phyloP scores from a whole-genome alignment of 2,888 invertebrate species.

The Clanis bilineata region DNA sequence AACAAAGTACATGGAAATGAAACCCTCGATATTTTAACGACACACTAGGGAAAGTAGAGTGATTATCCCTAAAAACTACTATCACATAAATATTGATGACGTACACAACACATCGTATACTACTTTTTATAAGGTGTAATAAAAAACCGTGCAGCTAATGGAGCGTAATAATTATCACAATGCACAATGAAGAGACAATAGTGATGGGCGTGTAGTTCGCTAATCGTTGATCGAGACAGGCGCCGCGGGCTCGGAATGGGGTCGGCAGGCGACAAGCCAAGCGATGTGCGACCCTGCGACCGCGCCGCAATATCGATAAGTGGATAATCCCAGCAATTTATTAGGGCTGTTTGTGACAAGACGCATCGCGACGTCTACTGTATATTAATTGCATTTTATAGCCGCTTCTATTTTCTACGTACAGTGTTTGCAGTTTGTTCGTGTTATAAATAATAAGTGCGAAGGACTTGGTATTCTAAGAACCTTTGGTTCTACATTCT shows the following conservation, averaged over 20 bases:
- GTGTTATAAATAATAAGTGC: conserved; percentile 10
- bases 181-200: conserved; percentile 58
- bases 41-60: not conserved
- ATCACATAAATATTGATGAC: not conserved
- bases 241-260: conserved; percentile 56
- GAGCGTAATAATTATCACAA: conserved; percentile 42
- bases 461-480: conserved; percentile 14
- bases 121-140: not conserved
- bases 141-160: conserved; percentile 27
- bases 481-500: conserved; percentile 2
- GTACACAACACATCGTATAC: not conserved
- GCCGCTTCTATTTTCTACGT: conserved; percentile 10
- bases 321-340: conserved; percentile 38
- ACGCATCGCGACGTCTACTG: conserved; percentile 18
- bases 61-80: not conserved
- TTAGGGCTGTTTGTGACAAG: conserved; percentile 28
- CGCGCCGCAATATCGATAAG: conserved; percentile 56
- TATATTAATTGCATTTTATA: conserved; percentile 11
- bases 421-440: conserved; percentile 4
- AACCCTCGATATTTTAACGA: not conserved
- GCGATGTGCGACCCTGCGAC: conserved; percentile 46
- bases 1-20: not conserved
- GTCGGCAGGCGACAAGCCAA: conserved; percentile 55
- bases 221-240: conserved; percentile 61
- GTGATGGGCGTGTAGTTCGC: conserved; percentile 60